A percentile compares a stretch with the other conserved stretches of the same genome.
phyloP scores from a whole-genome alignment of 2,888 invertebrate genomes.

The Ichneumoninae sp. region DNA sequence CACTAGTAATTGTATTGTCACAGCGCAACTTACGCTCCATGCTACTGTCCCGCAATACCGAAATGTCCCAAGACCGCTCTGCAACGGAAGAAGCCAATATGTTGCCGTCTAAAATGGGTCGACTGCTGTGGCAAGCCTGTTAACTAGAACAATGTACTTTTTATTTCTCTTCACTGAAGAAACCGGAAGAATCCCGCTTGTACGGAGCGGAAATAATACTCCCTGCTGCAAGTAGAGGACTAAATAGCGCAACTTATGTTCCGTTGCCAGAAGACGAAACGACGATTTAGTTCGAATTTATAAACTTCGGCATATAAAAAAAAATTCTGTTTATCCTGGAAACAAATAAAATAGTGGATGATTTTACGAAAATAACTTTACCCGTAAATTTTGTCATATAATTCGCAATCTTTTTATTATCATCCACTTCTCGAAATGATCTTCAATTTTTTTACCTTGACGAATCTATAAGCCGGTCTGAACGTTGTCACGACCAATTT shows the following conservation, averaged over 20 bases:
- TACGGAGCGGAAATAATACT: too few relatives aligned
- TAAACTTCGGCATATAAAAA: not conserved
- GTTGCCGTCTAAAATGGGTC: constrained; percentile 71
- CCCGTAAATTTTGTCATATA: not conserved
- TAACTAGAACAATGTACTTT: constrained; percentile 46
- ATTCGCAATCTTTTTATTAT: not conserved
- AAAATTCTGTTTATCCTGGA: not conserved
- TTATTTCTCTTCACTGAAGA: not conserved
- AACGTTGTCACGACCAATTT: not conserved
- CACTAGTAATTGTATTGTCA: constrained; percentile 43
- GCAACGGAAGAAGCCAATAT: constrained; percentile 52
- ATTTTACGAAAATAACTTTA: not conserved
- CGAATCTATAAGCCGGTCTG: not conserved
- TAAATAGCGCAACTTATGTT: not conserved
- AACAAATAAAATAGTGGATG: not conserved
- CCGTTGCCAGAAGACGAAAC: not conserved
- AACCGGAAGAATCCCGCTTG: not conserved
- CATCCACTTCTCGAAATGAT: not conserved
- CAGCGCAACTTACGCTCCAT: constrained; percentile 74
- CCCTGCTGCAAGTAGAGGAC: not conserved
- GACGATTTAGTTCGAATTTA: not conserved
- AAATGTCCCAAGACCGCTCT: constrained; percentile 60
- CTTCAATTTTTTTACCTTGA: not conserved
- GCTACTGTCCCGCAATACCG: constrained; percentile 71
- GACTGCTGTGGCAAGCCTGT: constrained; percentile 73